A percentile compares a stretch with the other conserved stretches of the same genome.
Conservation (phyloP, 2,888 invertebrate genomes). For the Drosophila cognata region DNA sequence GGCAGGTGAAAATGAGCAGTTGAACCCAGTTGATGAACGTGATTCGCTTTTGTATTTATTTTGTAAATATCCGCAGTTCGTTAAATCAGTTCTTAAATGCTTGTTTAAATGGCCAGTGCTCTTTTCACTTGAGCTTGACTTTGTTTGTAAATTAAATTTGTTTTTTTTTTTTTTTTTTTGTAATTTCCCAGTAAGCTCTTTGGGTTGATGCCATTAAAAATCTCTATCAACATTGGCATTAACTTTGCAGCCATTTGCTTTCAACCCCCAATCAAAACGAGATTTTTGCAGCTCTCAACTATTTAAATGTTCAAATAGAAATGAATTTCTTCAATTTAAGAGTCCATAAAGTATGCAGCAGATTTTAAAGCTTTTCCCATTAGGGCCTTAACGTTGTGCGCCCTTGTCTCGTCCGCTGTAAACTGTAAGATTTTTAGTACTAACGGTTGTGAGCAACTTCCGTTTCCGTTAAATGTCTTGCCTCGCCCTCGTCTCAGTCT, state of each 20-base stretch:
- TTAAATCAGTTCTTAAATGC: background rate
- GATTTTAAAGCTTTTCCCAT: constrained; percentile 63
- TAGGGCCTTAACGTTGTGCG: constrained; percentile 29
- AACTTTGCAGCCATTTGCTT: background rate
- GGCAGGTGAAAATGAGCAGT: background rate
- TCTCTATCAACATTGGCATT: background rate
- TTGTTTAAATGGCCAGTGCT: background rate
- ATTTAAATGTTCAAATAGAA: constrained; percentile 22
- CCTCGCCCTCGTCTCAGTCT: constrained; percentile 27
- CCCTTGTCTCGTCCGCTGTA: constrained; percentile 21
- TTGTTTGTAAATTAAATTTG: background rate
- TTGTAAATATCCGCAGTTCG: background rate
- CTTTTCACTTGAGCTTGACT: background rate
- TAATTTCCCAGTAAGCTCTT: background rate
- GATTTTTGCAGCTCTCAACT: constrained; percentile 13
- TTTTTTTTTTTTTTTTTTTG: background rate
- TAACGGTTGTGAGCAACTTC: constrained; percentile 75
- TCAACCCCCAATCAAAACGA: background rate
- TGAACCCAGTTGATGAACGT: background rate
- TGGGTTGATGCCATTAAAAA: background rate
- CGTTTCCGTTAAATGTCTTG: constrained; percentile 72
- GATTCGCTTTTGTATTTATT: background rate
- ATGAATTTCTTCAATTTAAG: constrained; percentile 19
- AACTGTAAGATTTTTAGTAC: constrained; percentile 40
- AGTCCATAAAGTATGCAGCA: constrained; percentile 42